phyloP scores from a whole-genome alignment of 2,888 invertebrate genomes.

The Latheticus oryzae region DNA sequence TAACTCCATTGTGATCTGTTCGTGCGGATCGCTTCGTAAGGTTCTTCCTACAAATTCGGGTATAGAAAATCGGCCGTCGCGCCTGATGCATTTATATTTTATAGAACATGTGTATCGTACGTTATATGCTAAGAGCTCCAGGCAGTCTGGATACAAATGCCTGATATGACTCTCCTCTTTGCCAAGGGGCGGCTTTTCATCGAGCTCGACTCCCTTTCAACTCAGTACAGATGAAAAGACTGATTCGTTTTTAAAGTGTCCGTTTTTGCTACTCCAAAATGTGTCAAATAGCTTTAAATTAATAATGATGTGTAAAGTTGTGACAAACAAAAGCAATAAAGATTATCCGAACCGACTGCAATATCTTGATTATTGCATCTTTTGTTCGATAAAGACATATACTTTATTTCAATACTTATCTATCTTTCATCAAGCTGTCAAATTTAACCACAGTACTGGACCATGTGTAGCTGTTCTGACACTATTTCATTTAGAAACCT shows the following conservation, averaged over 20 bases:
- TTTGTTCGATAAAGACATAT: slow-evolving; percentile 16
- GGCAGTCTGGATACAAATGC: slow-evolving; percentile 14
- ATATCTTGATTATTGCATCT: slow-evolving; percentile 29
- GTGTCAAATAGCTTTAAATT: slow-evolving; percentile 54
- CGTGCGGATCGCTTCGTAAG: slow-evolving; percentile 33
- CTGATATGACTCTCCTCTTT: slow-evolving; percentile 3
- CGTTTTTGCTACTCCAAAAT: slow-evolving; percentile 45
- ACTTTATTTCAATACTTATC: slow-evolving; percentile 16
- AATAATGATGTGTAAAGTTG: slow-evolving; percentile 42
- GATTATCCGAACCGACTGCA: slow-evolving; percentile 42
- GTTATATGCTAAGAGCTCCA: slow-evolving; percentile 32
- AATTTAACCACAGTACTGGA: slow-evolving; percentile 29
- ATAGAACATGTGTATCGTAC: slow-evolving; percentile 38
- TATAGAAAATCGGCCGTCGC: slow-evolving; percentile 29
- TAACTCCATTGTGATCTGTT: slow-evolving; percentile 56
- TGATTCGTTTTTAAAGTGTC: slow-evolving; percentile 45
- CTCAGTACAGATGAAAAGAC: slow-evolving; percentile 43
- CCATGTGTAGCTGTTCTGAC: slow-evolving; percentile 38
- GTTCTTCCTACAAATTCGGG: slow-evolving; percentile 44
- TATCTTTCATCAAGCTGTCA: slow-evolving; percentile 34
- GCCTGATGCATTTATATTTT: slow-evolving; percentile 39
- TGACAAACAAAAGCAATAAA: slow-evolving; percentile 42
- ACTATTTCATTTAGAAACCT: slow-evolving; percentile 35
- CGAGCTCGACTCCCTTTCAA: slow-evolving; percentile 34
- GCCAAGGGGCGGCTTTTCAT: slow-evolving; percentile 20